Conservation (phyloP, 2,113 vertebrate species). For the Chlamydotis undulata region DNA sequence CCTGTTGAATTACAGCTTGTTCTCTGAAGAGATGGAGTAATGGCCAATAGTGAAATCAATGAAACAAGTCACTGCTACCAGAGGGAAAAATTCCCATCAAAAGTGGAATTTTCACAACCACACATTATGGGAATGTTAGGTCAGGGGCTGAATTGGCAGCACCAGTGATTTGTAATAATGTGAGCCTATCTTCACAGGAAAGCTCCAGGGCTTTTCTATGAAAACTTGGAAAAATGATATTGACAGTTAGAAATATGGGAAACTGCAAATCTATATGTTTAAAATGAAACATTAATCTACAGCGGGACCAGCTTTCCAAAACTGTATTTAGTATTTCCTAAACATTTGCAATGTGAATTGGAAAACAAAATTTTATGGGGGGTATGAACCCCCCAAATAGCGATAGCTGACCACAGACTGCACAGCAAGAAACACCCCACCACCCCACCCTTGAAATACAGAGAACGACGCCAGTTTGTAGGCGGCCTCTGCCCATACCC, state of each 20-base stretch:
- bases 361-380: neutral
- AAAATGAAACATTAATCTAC: neutral
- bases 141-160: neutral
- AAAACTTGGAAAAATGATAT: neutral
- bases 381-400: neutral
- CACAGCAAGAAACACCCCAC: neutral
- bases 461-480: rapidly evolving
- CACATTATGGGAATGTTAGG: neutral
- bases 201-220: neutral
- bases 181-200: neutral
- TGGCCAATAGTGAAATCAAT: neutral
- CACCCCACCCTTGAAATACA: neutral
- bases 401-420: neutral
- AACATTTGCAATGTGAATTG: neutral
- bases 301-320: neutral
- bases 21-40: neutral
- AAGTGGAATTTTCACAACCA: neutral
- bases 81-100: neutral
- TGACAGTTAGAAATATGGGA: neutral
- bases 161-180: neutral
- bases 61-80: neutral
- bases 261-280: neutral
- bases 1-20: neutral
- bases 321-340: neutral
- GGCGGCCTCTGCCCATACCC: neutral